Conservation (phyloP, 2,113 vertebrate genomes). For the Vulpes ferrilata region DNA sequence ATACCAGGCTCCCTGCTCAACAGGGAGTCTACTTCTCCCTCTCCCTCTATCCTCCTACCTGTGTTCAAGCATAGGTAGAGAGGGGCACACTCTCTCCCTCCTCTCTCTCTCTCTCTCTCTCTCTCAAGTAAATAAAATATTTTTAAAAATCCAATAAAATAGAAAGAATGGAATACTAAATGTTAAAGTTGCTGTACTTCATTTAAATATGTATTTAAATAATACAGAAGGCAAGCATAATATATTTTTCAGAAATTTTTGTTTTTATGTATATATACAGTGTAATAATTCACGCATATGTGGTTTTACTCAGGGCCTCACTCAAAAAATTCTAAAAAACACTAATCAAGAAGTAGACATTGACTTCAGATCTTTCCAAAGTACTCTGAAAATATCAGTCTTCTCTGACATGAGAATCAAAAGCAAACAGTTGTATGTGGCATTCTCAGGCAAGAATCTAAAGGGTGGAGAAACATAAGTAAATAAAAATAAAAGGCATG, state of each 20-base stretch:
- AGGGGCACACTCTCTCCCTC: no score
- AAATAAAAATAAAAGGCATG: background rate
- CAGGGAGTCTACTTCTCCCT: no score
- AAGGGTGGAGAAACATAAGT: background rate
- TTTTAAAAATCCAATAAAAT: background rate
- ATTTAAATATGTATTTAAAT: slow-evolving; percentile 18
- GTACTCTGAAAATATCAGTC: background rate
- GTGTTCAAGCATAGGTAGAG: no score
- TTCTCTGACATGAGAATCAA: background rate
- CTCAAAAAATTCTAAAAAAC: slow-evolving; percentile 11
- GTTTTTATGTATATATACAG: background rate
- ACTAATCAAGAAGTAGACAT: background rate
- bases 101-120: no score
- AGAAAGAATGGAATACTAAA: slow-evolving; percentile 5
- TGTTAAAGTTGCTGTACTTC: background rate
- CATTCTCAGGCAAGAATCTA: background rate
- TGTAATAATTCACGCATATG: background rate
- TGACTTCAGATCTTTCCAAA: background rate
- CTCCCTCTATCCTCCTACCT: no score
- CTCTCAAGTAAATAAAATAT: no score
- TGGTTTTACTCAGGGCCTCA: background rate
- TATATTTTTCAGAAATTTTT: background rate
- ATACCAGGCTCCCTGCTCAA: no score
- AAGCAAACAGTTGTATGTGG: background rate
- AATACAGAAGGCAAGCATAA: background rate